Conservation (phyloP, 2,797 vertebrate genomes). For the Sebastes cheni region DNA sequence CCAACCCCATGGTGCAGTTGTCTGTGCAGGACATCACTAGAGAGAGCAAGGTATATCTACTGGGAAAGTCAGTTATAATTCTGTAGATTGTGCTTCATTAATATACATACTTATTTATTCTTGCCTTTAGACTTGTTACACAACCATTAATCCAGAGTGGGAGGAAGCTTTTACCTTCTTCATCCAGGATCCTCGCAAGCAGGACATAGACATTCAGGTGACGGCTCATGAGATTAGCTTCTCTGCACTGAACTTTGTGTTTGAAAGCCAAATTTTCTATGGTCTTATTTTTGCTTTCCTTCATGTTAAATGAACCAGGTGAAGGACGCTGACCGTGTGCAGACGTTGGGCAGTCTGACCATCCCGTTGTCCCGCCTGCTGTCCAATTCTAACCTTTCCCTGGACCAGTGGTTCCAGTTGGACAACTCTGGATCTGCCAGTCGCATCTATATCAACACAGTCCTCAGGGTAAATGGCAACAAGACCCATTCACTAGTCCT, state of each 20-base stretch:
- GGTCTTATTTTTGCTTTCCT: background rate
- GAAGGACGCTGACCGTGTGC: slow-evolving; percentile 89
- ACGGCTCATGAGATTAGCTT: background rate
- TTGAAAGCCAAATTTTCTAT: background rate
- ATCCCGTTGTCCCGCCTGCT: slow-evolving; percentile 87
- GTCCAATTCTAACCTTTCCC: slow-evolving; percentile 78
- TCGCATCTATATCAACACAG: slow-evolving; percentile 88
- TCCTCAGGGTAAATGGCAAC: slow-evolving; percentile 86
- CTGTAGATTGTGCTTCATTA: background rate
- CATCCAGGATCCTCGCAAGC: slow-evolving; percentile 87
- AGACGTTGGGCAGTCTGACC: slow-evolving; percentile 85
- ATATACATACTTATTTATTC: background rate
- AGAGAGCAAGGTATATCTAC: slow-evolving; percentile 88
- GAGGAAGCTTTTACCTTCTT: slow-evolving; percentile 94
- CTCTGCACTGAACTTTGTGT: background rate
- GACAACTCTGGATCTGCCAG: slow-evolving; percentile 85
- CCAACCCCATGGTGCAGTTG: slow-evolving; percentile 91
- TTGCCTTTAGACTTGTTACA: slow-evolving; percentile 82
- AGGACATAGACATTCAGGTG: slow-evolving; percentile 91
- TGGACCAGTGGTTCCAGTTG: slow-evolving; percentile 93
- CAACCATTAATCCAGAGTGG: slow-evolving; percentile 86
- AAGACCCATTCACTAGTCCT: background rate
- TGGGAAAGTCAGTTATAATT: background rate
- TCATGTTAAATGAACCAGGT: slow-evolving; percentile 77
- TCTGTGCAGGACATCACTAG: slow-evolving; percentile 88